Evolutionary conservation across 2,797 vertebrate species (phyloP).

Genomic region (Xenopus petersii): DNA sequence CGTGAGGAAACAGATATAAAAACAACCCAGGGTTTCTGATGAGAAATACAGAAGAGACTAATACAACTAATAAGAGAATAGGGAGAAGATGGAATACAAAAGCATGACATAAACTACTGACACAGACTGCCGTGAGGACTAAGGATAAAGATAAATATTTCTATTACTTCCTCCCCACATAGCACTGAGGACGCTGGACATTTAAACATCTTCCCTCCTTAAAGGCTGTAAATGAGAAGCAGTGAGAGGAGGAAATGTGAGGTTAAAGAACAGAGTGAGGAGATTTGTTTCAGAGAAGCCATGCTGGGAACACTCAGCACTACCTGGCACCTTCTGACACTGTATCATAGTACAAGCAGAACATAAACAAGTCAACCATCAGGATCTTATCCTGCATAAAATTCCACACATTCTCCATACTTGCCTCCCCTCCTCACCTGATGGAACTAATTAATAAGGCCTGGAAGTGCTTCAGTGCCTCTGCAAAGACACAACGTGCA

Average conservation of each 20-base stretch:
- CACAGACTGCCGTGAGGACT: slow-evolving; percentile 18
- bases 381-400: slow-evolving; percentile 10
- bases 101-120: too few relatives aligned
- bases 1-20: too few relatives aligned
- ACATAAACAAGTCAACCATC: slow-evolving; percentile 38
- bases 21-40: too few relatives aligned
- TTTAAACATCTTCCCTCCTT: slow-evolving; percentile 19
- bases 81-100: too few relatives aligned
- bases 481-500: too few relatives aligned
- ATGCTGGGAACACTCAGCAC: slow-evolving; percentile 24
- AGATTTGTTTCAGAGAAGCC: slow-evolving; percentile 16
- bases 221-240: slow-evolving; percentile 13
- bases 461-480: too few relatives aligned
- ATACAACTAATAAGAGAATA: too few relatives aligned
- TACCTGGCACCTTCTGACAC: slow-evolving; percentile 34
- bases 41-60: too few relatives aligned
- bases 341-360: slow-evolving; percentile 10
- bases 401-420: background rate
- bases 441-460: slow-evolving; percentile 1
- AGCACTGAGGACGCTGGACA: slow-evolving; percentile 14
- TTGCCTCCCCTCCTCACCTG: slow-evolving; percentile 6
- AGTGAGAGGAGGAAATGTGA: slow-evolving; percentile 8
- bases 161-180: slow-evolving; percentile 9
- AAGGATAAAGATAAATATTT: slow-evolving; percentile 14
- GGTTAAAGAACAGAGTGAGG: slow-evolving; percentile 6